Base-by-base conservation (phyloP, 2,888 invertebrate species). In the Junonia oenone region DNA sequence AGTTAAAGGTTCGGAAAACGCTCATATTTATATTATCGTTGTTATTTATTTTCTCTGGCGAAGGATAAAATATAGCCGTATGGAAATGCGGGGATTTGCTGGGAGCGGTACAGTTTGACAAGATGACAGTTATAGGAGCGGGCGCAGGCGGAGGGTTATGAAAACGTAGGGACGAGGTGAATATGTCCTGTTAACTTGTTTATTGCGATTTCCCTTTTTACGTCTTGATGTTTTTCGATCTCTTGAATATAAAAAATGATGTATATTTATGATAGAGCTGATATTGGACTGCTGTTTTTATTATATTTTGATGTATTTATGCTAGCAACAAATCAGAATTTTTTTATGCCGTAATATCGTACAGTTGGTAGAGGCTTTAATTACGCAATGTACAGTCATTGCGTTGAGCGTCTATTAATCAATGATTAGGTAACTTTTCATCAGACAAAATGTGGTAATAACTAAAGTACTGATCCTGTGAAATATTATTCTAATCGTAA, bases 11-110 rank as follows among this genome's bases (percentile, higher is more conserved):
- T 82, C 71, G 74, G 77, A 75, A 83, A 83, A 84, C 78, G 74
- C 73, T 84, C 81, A 81, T 83, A 83, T 85, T 83, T 81, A 84
- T 86, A 83, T 78, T 82, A 85, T 82, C 74, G 81, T 76, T 78
- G 81, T 83, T 87, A 87, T 88, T 89, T 89, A 89, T 88, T 88
- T 89, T 85, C 82, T 83, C 80, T 75, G 73, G 76, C 78, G 83
- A 80, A 78, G 80, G 81, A 79, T 85, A 83, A 88, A 87, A 84
- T 88, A 85, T 86, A 77, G 77, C 73, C 73, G 78, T 81, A 89
- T 87, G 87, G 88, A 85, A 88, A 89, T 88, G 70, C 67, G 74
- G 77, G 88, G 88, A 83, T 89, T 88, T 84, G 69, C 70, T 72
- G 66, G 72, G 81, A 76, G 72, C 74, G 77, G 77, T 78, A 81